Evolutionary conservation across 2,113 vertebrate species (phyloP).

Genomic region (Smithornis capensis): DNA sequence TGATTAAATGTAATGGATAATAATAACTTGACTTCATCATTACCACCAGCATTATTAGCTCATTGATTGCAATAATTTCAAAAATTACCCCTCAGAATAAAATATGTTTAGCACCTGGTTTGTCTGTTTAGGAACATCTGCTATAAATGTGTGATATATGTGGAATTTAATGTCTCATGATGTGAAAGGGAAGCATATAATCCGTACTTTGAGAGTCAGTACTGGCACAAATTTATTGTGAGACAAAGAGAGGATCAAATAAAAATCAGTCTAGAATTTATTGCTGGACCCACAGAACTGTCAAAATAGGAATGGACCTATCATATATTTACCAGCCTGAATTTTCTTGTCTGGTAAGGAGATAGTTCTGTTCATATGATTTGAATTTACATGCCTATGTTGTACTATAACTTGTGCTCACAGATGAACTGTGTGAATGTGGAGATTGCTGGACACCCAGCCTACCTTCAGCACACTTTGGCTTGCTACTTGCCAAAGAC

Average conservation of each 20-base stretch:
- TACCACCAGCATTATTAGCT: conserved; percentile 87
- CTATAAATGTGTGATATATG: conserved; percentile 76
- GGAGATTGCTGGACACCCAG: not conserved
- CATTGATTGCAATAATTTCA: conserved; percentile 95
- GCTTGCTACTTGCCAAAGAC: not conserved
- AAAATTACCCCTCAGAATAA: conserved; percentile 88
- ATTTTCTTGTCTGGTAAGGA: not conserved
- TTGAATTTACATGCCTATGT: not conserved
- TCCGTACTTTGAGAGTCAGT: conserved; percentile 60
- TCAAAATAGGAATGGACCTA: conserved; percentile 20
- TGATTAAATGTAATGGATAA: conserved; percentile 91
- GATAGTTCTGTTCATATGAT: not conserved
- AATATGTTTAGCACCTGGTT: conserved; percentile 90
- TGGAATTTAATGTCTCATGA: conserved; percentile 66
- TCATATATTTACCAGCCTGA: not conserved
- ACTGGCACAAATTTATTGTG: conserved; percentile 57
- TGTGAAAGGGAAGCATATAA: conserved; percentile 72
- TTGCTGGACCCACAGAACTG: conserved; percentile 43
- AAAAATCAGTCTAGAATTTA: conserved; percentile 68
- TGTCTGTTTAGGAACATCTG: conserved; percentile 79
- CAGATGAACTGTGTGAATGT: not conserved
- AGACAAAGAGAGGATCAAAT: conserved; percentile 68
- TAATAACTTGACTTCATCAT: conserved; percentile 86
- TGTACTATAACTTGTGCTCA: not conserved
- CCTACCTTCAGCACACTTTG: not conserved